These are phyloP conservation scores for Crocallis elinguaria DNA, from an alignment of 2,888 invertebrate genomes.

Conservation along the genomic window DNA sequence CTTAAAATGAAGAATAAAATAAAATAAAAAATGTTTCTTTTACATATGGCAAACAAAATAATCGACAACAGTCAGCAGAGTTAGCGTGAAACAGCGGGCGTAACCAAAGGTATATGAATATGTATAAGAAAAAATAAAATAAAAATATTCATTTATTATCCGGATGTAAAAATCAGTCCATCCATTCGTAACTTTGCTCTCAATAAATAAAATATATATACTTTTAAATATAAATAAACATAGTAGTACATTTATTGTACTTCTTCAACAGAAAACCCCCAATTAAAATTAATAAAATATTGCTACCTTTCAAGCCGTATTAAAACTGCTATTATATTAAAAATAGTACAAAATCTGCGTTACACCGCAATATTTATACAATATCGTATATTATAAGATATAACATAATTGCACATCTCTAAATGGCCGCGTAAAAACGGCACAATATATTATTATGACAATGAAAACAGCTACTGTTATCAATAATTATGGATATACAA, in stretches of 20 bases:
- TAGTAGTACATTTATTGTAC: slow-evolving; percentile 53
- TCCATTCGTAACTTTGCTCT: slow-evolving; percentile 72
- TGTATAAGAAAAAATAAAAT: slow-evolving; percentile 40
- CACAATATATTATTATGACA: slow-evolving; percentile 44
- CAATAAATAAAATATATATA: slow-evolving; percentile 58
- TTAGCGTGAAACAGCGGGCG: slow-evolving; percentile 57
- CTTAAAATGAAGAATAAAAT: slow-evolving; percentile 67
- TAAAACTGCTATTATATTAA: slow-evolving; percentile 54
- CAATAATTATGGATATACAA: slow-evolving; percentile 55
- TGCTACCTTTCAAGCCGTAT: slow-evolving; percentile 46
- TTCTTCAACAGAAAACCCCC: slow-evolving; percentile 39
- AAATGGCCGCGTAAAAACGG: slow-evolving; percentile 41
- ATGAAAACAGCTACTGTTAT: slow-evolving; percentile 40
- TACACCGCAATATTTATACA: slow-evolving; percentile 40
- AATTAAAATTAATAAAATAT: slow-evolving; percentile 49
- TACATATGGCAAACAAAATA: slow-evolving; percentile 55
- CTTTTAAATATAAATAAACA: slow-evolving; percentile 45
- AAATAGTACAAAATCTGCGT: slow-evolving; percentile 53
- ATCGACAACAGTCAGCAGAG: slow-evolving; percentile 56
- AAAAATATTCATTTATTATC: slow-evolving; percentile 50
- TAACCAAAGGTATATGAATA: slow-evolving; percentile 48
- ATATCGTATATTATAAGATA: slow-evolving; percentile 41
- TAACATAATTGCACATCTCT: slow-evolving; percentile 42
- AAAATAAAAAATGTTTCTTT: slow-evolving; percentile 46
- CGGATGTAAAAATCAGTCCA: slow-evolving; percentile 79